A percentile compares a stretch with the other conserved stretches of the same genome.
phyloP scores from a whole-genome alignment of 2,888 invertebrate species.

The Thysanoteuthis rhombus region DNA sequence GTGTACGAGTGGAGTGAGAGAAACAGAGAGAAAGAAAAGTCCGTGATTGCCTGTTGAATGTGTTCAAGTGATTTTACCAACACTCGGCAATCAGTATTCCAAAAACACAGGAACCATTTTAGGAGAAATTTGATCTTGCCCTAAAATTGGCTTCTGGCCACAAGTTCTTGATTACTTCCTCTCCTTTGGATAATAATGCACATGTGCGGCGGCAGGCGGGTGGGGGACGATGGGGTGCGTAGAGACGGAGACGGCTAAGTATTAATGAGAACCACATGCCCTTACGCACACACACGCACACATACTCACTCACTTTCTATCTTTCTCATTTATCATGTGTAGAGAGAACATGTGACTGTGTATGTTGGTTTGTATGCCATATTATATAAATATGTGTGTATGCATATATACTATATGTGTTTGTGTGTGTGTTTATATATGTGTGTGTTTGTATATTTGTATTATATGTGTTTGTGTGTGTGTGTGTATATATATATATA shows the following conservation, averaged over 20 bases:
- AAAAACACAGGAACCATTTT: neutral
- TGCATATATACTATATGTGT: neutral
- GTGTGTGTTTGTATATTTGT: too few relatives aligned
- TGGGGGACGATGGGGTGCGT: neutral
- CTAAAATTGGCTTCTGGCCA: neutral
- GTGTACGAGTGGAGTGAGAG: too few relatives aligned
- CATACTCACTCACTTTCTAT: neutral
- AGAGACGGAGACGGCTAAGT: neutral
- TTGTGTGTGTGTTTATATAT: too few relatives aligned
- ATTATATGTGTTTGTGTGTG: neutral
- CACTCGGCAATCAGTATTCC: neutral
- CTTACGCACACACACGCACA: neutral
- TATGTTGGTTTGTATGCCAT: neutral
- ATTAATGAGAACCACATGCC: neutral
- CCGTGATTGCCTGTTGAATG: neutral
- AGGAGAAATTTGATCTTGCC: neutral
- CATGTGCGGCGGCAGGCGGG: neutral
- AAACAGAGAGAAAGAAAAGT: too few relatives aligned
- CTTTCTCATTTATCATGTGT: neutral
- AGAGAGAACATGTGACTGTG: neutral
- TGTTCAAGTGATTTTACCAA: neutral
- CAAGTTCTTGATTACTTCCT: neutral
- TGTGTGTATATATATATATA: neutral
- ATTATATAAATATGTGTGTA: neutral
- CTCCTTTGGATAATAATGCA: neutral